Base-by-base conservation (phyloP, 2,888 invertebrate species). In the Epistrophella euchroma region DNA sequence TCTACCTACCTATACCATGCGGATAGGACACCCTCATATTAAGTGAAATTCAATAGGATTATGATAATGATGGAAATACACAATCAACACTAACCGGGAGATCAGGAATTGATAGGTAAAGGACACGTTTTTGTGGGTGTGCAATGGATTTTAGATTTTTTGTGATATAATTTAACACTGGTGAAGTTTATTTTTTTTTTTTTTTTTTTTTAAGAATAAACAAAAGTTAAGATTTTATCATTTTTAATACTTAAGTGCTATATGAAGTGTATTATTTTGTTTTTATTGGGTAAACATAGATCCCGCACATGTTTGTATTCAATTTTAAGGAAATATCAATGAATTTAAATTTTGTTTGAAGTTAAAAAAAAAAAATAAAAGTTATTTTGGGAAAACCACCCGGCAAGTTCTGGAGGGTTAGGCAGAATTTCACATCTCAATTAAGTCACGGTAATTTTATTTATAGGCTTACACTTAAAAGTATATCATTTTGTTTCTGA, bases 71-170 rank as follows among this genome's bases (percentile, higher is more conserved):
- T 47, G 25, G 28, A 11, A 25, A 45, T 62, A 62, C 55, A n/a
- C 32, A 55, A 15, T 40, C 40, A 11, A 60, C 11, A 58, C 7
- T 43, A 62, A 22, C 22, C 15, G 19, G 60, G 60, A 62, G 40
- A 40, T 25, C 13, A 60, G 22, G 22, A n/a, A 15, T 62, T 37
- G 55, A 58, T 19, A 19, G 22, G 28, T 32, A 32, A 10, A 25
- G 32, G 17, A 35, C 25, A 62, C 62, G 43, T 43, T 62, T 62
- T 62, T 25, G 62, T 62, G 62, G 62, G 62, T 43, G 62, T 43
- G 40, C 40, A 25, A n/a, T 9, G 40, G n/a, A 62, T 22, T 37
- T 40, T 3, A 60, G 40, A 60, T 60, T 60, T 60, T 60, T 25
- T 52, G 15, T 28, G 22, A 28, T 28, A 55, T 9, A 11, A 58